Base-by-base conservation (phyloP, 2,113 vertebrate species). In the Procavia capensis region DNA sequence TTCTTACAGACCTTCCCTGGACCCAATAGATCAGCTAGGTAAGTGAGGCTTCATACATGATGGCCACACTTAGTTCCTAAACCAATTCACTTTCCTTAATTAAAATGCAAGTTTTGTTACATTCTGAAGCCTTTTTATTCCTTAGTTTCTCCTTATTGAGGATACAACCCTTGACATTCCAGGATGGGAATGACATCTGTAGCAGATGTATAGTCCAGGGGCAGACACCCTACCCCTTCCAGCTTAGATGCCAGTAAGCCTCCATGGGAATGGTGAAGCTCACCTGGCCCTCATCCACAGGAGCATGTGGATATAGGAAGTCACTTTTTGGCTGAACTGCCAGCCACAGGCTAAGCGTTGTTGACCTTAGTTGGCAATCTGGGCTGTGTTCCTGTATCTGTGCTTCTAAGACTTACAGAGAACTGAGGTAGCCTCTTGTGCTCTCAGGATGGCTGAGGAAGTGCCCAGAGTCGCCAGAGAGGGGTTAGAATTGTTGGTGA, bases 1-100 rank as follows among this genome's bases (percentile, higher is more conserved):
- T 98, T 88, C 57, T 81, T 91, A 75, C 97, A 99, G 98, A 91
- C 97, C 98, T 80, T 98, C 98, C 94, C 66, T 97, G 75, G 98
- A 98, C 88, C 93, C 97, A n/a, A 97, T 82, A 79, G 96, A 95
- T 45, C 95, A 91, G 2, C 85, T 76, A 29, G 98, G 98, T 99
- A 97, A 98, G 98, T 98, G 90, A 19, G 20, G 0, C 31, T 90
- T 95, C 72, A n/a, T 81, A 6, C n/a, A 39, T 1, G 0, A 9
- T 68, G 59, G 27, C 82, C 19, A 9, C 43, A 6, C 57, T 5
- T 13, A 54, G 24, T n/a, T 9, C 25, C 86, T 34, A 6, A 88
- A n/a, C 25, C 5, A 17, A 1, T 43, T 50, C 80, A 22, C 66
- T 81, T 59, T 54, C 70, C 45, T 34, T 31, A 6, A 39, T 50